Conservation (phyloP, 2,888 invertebrate genomes). For the Pollenia griseotomentosa region DNA sequence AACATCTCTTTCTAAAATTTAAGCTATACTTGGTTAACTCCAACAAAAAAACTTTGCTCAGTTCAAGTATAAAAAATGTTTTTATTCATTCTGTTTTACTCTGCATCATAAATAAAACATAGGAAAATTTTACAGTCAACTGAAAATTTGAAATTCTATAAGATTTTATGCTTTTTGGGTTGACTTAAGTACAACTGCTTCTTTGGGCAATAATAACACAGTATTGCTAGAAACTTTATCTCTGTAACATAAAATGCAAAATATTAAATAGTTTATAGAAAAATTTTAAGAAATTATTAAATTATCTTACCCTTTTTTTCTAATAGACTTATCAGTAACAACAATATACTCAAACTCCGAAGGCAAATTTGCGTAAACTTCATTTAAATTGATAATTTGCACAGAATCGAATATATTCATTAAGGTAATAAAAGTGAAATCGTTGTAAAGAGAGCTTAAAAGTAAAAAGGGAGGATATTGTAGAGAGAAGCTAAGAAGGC, state of each 20-base stretch:
- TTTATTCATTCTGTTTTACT: conserved; percentile 18
- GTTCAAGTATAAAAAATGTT: neutral
- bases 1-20: neutral
- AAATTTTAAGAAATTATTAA: neutral
- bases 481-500: no score
- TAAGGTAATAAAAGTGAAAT: conserved; percentile 83
- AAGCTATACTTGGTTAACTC: neutral
- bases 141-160: conserved; percentile 24
- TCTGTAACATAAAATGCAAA: conserved; percentile 56
- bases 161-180: conserved; percentile 62
- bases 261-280: neutral
- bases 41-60: neutral
- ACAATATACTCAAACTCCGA: conserved; percentile 78
- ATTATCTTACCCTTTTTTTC: conserved; percentile 76
- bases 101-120: conserved; percentile 2
- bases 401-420: conserved; percentile 84
- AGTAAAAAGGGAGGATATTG: neutral
- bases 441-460: conserved; percentile 76
- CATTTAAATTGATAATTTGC: conserved; percentile 82
- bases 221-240: conserved; percentile 76
- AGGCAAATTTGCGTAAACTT: conserved; percentile 76
- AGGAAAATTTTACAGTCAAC: conserved; percentile 26
- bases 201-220: conserved; percentile 79
- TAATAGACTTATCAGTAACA: conserved; percentile 79
- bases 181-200: conserved; percentile 79